Percentiles rank a stretch among this genome's conserved stretches.
phyloP scores from a whole-genome alignment of 2,888 invertebrate genomes.

The Drosophila atripex region DNA sequence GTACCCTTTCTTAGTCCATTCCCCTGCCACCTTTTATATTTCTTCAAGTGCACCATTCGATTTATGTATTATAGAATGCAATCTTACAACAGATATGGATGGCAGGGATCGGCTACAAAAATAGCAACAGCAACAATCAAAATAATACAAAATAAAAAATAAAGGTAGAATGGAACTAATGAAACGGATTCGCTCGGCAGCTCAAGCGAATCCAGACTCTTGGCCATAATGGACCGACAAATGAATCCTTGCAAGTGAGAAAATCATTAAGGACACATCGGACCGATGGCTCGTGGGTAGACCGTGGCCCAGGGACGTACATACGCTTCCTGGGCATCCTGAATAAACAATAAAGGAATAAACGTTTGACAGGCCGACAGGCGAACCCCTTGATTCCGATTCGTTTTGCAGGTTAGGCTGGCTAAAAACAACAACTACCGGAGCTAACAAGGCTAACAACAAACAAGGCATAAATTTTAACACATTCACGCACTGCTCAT shows the following conservation, averaged over 20 bases:
- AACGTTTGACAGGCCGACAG: conserved; percentile 6
- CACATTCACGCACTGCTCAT: conserved; percentile 62
- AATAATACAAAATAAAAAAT: neutral
- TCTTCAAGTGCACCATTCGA: conserved; percentile 5
- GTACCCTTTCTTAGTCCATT: neutral
- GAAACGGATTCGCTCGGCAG: conserved; percentile 29
- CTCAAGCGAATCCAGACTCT: conserved; percentile 11
- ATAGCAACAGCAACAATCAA: neutral
- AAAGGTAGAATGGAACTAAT: conserved; percentile 21
- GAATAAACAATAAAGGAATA: conserved; percentile 9
- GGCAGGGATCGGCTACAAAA: neutral
- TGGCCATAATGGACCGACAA: neutral
- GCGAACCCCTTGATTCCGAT: conserved; percentile 3
- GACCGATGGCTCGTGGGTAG: too few relatives aligned
- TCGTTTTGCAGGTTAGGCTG: neutral
- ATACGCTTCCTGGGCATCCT: conserved; percentile 8
- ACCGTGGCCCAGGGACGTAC: too few relatives aligned
- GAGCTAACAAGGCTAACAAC: conserved; percentile 4
- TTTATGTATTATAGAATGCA: conserved; percentile 27
- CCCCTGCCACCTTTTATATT: neutral
- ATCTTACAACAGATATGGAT: conserved; percentile 17
- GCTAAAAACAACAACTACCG: conserved; percentile 4
- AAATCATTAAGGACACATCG: conserved; percentile 9
- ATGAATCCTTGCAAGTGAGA: conserved; percentile 6
- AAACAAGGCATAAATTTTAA: conserved; percentile 51